Percentiles rank a stretch among this genome's conserved stretches.
Evolutionary conservation across 2,797 vertebrate genomes (phyloP).

Genomic region (Harpia harpyja): DNA sequence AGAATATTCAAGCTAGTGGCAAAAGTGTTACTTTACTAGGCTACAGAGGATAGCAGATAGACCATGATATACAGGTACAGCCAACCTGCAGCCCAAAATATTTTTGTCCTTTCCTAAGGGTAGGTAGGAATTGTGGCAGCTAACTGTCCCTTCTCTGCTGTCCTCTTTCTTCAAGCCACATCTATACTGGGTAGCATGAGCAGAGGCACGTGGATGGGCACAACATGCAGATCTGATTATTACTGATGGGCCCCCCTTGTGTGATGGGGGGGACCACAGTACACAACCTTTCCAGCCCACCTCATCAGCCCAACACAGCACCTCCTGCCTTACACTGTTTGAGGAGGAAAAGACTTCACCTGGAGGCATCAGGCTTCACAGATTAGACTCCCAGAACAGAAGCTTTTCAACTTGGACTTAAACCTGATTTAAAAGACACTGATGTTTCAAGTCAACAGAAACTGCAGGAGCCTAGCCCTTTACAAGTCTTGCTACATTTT

Average conservation of each 20-base stretch:
- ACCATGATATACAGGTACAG: background rate
- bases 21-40: background rate
- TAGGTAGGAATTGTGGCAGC: background rate
- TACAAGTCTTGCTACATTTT: background rate
- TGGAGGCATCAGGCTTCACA: background rate
- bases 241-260: background rate
- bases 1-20: background rate
- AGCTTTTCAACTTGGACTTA: background rate
- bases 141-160: background rate
- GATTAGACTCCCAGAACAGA: background rate
- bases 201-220: background rate
- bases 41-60: background rate
- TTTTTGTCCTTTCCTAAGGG: background rate
- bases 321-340: background rate
- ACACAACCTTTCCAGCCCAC: background rate
- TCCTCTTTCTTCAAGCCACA: background rate
- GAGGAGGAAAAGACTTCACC: background rate
- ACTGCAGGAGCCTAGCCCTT: background rate
- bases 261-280: background rate
- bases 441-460: background rate
- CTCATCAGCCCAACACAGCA: background rate
- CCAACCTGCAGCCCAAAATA: background rate
- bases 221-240: background rate
- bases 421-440: background rate
- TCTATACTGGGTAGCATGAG: rapidly evolving